A percentile compares a stretch with the other conserved stretches of the same genome.
Evolutionary conservation across 2,797 vertebrate species (phyloP).

Genomic region (Crax fasciolata): DNA sequence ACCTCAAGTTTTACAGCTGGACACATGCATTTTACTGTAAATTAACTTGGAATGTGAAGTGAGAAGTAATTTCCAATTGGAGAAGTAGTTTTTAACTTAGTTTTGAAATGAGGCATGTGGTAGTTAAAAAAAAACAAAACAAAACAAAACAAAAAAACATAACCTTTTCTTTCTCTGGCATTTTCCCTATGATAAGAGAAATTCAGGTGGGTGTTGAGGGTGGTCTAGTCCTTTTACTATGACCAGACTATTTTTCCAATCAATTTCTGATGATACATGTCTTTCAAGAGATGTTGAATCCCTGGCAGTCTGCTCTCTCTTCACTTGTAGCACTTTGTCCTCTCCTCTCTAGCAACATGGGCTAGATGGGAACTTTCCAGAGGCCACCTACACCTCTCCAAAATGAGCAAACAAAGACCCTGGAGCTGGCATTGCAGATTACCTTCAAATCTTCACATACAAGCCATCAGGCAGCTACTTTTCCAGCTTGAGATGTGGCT

Average conservation of each 20-base stretch:
- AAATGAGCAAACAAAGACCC: background rate
- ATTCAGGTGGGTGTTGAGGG: background rate
- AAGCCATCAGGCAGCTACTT: background rate
- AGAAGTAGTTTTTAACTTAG: constrained; percentile 28
- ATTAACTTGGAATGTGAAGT: constrained; percentile 32
- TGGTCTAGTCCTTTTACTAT: background rate
- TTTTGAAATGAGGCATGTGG: constrained; percentile 18
- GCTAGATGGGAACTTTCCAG: background rate
- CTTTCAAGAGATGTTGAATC: background rate
- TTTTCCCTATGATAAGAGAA: background rate
- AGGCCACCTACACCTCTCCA: fast-evolving
- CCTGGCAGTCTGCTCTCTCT: background rate
- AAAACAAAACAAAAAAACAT: background rate
- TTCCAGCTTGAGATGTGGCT: background rate
- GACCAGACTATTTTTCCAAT: background rate
- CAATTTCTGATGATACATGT: background rate
- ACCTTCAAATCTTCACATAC: background rate
- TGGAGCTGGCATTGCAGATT: background rate
- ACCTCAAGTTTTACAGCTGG: background rate
- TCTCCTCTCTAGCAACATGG: background rate
- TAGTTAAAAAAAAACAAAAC: background rate
- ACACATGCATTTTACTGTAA: constrained; percentile 25
- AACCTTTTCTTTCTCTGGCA: background rate
- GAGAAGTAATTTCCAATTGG: constrained; percentile 10
- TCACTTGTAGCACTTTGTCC: background rate